Conservation (phyloP, 1,140 invertebrate genomes). For the Procambarus clarkii region DNA sequence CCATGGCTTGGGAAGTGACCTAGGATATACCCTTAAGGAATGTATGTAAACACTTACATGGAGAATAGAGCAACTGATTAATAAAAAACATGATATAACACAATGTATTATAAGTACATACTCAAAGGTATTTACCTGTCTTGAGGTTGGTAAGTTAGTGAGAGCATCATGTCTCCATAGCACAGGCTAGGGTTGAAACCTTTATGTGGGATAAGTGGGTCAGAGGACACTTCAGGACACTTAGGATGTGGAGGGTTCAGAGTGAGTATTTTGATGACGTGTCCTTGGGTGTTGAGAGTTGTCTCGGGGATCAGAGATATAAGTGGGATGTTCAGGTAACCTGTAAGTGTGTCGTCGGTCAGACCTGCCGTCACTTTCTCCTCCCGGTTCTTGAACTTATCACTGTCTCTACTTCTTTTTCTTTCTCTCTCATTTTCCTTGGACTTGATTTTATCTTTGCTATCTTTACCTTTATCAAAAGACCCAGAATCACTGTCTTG, state of each 20-base stretch:
- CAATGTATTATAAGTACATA: not conserved
- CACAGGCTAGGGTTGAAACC: conserved; percentile 93
- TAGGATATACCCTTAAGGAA: no score
- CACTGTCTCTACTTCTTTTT: conserved; percentile 73
- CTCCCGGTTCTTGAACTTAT: conserved; percentile 65
- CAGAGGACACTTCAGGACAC: conserved; percentile 73
- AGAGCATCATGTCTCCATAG: conserved; percentile 91
- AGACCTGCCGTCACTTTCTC: conserved; percentile 71
- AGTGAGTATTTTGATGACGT: conserved; percentile 81
- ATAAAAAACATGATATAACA: not conserved
- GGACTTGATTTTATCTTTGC: conserved; percentile 72
- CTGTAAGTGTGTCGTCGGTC: conserved; percentile 81
- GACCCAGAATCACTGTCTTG: conserved; percentile 56
- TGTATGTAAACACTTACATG: no score
- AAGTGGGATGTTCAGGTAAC: conserved; percentile 88
- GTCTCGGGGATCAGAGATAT: conserved; percentile 86
- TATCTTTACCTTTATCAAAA: conserved; percentile 68
- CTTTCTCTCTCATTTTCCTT: conserved; percentile 70
- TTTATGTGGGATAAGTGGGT: conserved; percentile 83
- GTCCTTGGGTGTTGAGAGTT: conserved; percentile 85
- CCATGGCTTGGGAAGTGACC: no score
- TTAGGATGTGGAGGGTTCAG: conserved; percentile 75
- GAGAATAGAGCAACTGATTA: no score
- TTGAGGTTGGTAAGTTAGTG: conserved; percentile 80
- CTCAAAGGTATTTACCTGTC: conserved; percentile 71